Base-by-base conservation (phyloP, 1,140 invertebrate genomes). In the Trichonephila inaurata region DNA sequence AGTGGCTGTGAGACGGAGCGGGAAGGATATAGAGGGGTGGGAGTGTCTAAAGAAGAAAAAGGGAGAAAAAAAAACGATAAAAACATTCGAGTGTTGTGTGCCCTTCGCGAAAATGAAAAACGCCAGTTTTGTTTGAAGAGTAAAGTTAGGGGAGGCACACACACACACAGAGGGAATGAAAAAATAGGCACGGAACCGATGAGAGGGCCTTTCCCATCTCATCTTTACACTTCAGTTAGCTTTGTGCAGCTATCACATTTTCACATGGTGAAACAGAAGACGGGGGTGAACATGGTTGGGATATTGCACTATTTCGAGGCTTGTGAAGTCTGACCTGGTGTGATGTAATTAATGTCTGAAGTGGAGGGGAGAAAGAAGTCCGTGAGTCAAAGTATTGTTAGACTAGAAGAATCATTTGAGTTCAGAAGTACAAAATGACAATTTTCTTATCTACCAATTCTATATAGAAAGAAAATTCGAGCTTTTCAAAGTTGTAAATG, bases 111-210 rank as follows among this genome's bases (percentile, higher is more conserved):
- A 93, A 93, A 93, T 93, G 92, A 93, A 93, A 93, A 93, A 93
- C 85, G 92, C 81, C 44, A 33, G 92, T 93, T 89, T 93, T 93
- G 92, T 93, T 93, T 93, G 86, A 93, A 85, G 86, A 93, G 91
- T 28, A 24, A 8, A 28, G n/a, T 64, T 64, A n/a, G 24, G 64
- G 66, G 58, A 24, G 51, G 89, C n/a, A n/a, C n/a, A 1, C 28
- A 58, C n/a, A 87, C 19, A 61, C 14, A 61, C n/a, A 33, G n/a
- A 33, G 24, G 44, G 85, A 85, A 69, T 21, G 69, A 89, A 14
- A 82, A 81, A 81, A 81, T 60, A 77, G 18, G 19, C 83, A 85
- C 51, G 51, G 21, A 85, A 14, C 33, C 3, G 16, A 83, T 21
- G 21, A 83, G 82, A 83, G 82, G 44, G 44, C 28, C 28, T 21